Conservation (phyloP, 2,888 invertebrate genomes). For the Mythimna ferrago region DNA sequence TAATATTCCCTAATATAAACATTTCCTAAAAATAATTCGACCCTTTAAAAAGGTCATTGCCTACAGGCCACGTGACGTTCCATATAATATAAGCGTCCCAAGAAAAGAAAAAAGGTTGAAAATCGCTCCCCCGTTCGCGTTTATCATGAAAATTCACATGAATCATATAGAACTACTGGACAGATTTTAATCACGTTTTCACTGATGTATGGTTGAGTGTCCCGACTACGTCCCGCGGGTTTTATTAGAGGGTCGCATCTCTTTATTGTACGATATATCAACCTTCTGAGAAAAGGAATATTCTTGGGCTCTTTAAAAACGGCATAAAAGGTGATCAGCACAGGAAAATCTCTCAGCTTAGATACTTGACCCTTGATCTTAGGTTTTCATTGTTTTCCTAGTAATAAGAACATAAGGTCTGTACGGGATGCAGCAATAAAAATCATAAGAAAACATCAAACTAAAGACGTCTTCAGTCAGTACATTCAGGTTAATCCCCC, state of each 20-base stretch:
- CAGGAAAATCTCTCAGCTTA: neutral
- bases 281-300: neutral
- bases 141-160: slow-evolving; percentile 50
- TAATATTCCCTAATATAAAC: slow-evolving; percentile 1
- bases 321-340: neutral
- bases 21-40: slow-evolving; percentile 20
- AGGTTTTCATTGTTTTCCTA: neutral
- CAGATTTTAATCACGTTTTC: slow-evolving; percentile 54
- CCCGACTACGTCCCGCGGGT: slow-evolving; percentile 8
- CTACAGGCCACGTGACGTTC: slow-evolving; percentile 30
- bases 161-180: slow-evolving; percentile 44
- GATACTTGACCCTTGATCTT: neutral
- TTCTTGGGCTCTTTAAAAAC: neutral
- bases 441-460: neutral
- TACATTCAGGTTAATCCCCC: slow-evolving; percentile 1
- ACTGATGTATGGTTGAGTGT: slow-evolving; percentile 24
- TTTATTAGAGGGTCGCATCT: slow-evolving; percentile 22
- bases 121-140: slow-evolving; percentile 15
- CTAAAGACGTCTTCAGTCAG: neutral
- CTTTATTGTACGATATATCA: slow-evolving; percentile 16
- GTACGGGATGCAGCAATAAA: neutral
- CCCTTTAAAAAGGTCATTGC: slow-evolving; percentile 37
- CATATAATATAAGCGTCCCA: slow-evolving; percentile 42
- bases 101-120: slow-evolving; percentile 46
- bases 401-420: neutral